phyloP scores from a whole-genome alignment of 1,140 invertebrate species.

The Pomacea maculata region DNA sequence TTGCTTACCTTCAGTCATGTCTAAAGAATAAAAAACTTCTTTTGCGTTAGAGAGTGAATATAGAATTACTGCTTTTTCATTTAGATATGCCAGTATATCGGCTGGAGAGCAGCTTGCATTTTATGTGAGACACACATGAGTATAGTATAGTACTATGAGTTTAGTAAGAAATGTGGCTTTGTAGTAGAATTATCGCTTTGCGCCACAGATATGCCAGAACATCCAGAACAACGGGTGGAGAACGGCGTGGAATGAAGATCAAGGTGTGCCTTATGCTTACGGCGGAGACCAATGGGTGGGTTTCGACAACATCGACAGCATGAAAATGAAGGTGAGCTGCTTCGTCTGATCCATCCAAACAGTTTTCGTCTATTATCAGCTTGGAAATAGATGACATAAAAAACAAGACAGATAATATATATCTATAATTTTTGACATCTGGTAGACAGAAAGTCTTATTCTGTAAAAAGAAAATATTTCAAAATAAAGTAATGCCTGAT shows the following conservation, averaged over 20 bases:
- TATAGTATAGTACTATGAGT: not conserved
- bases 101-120: not conserved
- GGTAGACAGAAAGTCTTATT: too few species aligned
- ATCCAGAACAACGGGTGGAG: slow-evolving; percentile 48
- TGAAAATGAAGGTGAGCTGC: slow-evolving; percentile 75
- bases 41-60: too few species aligned
- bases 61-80: too few species aligned
- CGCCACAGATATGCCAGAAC: slow-evolving; percentile 55
- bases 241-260: slow-evolving; percentile 74
- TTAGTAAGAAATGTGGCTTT: not conserved
- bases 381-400: not conserved
- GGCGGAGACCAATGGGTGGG: slow-evolving; percentile 88
- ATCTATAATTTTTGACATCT: not conserved
- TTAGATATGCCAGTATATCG: too few species aligned
- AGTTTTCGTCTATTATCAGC: not conserved
- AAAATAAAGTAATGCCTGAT: not conserved
- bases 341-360: not conserved
- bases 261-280: slow-evolving; percentile 81
- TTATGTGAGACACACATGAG: not conserved
- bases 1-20: too few species aligned
- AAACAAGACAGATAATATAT: not conserved
- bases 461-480: not conserved
- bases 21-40: too few species aligned
- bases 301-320: slow-evolving; percentile 83
- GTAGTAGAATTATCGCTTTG: slow-evolving; percentile 1